A percentile compares a stretch with the other conserved stretches of the same genome.
These are phyloP conservation scores for Otolemur crassicaudatus DNA, from an alignment of 2,797 vertebrate species.

Conservation along the genomic window DNA sequence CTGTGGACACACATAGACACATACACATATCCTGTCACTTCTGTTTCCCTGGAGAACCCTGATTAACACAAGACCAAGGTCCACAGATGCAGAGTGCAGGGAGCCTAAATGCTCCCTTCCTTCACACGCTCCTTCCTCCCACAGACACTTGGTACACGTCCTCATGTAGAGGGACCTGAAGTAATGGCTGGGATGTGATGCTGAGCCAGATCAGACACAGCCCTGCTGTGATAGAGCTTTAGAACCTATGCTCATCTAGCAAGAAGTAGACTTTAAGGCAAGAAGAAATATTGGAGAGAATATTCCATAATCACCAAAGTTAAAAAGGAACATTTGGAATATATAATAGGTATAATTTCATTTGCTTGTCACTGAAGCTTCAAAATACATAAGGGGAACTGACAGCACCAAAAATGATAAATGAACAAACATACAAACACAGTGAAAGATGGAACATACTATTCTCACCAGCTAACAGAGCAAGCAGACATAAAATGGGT, in stretches of 20 bases:
- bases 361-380: not conserved
- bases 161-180: no score
- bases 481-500: not conserved
- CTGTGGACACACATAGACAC: not conserved
- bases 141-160: not conserved
- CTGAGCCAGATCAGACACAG: not conserved
- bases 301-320: not conserved
- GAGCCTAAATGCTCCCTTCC: not conserved
- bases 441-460: not conserved
- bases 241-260: not conserved
- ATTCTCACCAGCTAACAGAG: not conserved
- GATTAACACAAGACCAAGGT: not conserved
- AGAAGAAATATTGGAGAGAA: not conserved
- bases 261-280: not conserved
- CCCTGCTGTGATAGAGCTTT: not conserved
- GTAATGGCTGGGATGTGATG: not conserved
- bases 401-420: not conserved
- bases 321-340: not conserved
- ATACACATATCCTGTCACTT: not conserved
- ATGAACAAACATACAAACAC: not conserved
- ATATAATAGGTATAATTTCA: not conserved
- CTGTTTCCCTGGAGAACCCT: not conserved
- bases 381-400: not conserved
- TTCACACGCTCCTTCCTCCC: not conserved
- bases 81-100: not conserved